Conservation (phyloP, 2,113 vertebrate genomes). For the Chionomys nivalis region DNA sequence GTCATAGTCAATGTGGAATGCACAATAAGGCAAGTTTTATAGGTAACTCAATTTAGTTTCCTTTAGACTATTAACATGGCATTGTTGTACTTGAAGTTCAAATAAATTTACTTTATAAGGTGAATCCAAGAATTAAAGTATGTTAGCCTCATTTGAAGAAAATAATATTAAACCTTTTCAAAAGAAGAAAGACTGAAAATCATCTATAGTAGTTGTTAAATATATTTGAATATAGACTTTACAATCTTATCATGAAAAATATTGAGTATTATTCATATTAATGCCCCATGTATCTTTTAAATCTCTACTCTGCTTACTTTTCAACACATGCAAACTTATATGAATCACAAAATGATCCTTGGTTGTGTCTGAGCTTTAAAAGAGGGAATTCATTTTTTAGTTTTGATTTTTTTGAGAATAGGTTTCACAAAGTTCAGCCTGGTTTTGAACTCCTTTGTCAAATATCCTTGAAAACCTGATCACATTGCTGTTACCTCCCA, state of each 20-base stretch:
- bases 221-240: neutral
- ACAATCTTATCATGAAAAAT: neutral
- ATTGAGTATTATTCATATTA: neutral
- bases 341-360: neutral
- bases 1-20: constrained; percentile 11
- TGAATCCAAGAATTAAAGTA: neutral
- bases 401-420: neutral
- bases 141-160: constrained; percentile 8
- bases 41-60: constrained; percentile 6
- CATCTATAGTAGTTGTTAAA: constrained; percentile 21
- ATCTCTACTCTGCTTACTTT: constrained; percentile 23
- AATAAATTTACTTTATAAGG: constrained; percentile 50
- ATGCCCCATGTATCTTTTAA: neutral
- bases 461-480: neutral
- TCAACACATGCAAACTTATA: neutral
- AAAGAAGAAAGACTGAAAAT: neutral
- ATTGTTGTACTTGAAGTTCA: constrained; percentile 51
- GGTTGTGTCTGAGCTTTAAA: neutral
- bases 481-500: no score
- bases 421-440: no score
- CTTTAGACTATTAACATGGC: constrained; percentile 42
- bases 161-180: neutral
- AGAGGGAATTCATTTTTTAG: neutral
- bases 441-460: neutral
- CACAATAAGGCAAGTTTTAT: neutral